These are phyloP conservation scores for Cichlasoma orientale DNA, from an alignment of 2,797 vertebrate species.

Conservation along the genomic window DNA sequence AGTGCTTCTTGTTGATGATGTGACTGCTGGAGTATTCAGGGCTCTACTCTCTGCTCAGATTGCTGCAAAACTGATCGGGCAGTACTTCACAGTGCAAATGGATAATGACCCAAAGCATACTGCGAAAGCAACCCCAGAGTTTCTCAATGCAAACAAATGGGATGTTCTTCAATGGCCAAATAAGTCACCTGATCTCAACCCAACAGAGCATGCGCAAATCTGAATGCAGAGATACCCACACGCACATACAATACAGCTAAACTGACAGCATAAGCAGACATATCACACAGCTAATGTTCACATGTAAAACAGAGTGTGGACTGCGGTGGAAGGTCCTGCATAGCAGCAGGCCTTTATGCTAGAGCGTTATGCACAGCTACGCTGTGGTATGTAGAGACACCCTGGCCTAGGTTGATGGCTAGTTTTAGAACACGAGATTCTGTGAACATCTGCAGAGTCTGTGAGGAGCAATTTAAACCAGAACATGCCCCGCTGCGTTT, in stretches of 20 bases:
- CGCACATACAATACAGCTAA: neutral
- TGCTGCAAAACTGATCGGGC: neutral
- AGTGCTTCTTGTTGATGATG: neutral
- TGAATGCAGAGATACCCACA: no score
- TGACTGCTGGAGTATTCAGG: neutral
- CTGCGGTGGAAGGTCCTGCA: neutral
- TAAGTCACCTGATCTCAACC: neutral
- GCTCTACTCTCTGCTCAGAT: neutral
- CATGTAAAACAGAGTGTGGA: neutral
- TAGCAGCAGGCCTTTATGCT: neutral
- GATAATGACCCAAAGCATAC: neutral
- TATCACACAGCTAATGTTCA: neutral
- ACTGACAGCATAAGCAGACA: neutral
- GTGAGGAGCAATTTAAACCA: conserved; percentile 64
- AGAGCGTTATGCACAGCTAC: neutral
- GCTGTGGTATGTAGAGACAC: neutral
- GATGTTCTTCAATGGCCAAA: neutral
- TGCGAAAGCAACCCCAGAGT: neutral
- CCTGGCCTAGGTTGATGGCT: conserved; percentile 29
- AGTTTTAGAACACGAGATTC: conserved; percentile 37
- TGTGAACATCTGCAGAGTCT: conserved; percentile 72
- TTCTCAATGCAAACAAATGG: neutral
- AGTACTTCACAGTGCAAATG: neutral
- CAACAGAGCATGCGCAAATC: neutral
- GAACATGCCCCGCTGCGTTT: conserved; percentile 51